Evolutionary conservation across 2,797 vertebrate genomes (phyloP).

Genomic region (Bufotes viridis): DNA sequence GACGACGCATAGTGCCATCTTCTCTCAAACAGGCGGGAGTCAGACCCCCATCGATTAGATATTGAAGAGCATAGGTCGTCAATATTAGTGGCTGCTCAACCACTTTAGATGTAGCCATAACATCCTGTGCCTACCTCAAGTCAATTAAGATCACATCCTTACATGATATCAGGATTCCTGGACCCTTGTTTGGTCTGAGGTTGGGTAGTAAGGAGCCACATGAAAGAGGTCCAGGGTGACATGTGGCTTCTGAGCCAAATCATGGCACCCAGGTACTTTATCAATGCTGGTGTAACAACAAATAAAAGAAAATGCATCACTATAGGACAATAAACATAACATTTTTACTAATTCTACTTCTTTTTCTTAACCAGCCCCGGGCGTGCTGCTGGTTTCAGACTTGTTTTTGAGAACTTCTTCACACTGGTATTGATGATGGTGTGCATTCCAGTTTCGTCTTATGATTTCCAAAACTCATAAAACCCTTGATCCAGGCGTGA

Average conservation of each 20-base stretch:
- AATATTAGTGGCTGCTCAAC: no score
- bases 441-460: conserved; percentile 33
- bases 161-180: neutral
- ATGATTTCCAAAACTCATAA: conserved; percentile 50
- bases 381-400: neutral
- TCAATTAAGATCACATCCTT: neutral
- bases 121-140: no score
- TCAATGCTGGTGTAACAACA: neutral
- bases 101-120: no score
- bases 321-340: neutral
- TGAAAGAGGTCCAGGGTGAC: neutral
- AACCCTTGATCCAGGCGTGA: conserved; percentile 50
- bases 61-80: no score
- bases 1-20: no score
- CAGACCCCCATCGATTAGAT: no score
- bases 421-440: neutral
- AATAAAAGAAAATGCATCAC: neutral
- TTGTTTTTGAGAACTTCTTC: conserved; percentile 16
- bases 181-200: neutral
- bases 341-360: neutral
- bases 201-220: neutral
- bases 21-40: no score
- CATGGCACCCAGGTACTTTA: neutral
- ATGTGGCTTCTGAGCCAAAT: neutral
- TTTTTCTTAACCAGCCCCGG: neutral